Base-by-base conservation (phyloP, 2,888 invertebrate species). In the Germaria angustata region DNA sequence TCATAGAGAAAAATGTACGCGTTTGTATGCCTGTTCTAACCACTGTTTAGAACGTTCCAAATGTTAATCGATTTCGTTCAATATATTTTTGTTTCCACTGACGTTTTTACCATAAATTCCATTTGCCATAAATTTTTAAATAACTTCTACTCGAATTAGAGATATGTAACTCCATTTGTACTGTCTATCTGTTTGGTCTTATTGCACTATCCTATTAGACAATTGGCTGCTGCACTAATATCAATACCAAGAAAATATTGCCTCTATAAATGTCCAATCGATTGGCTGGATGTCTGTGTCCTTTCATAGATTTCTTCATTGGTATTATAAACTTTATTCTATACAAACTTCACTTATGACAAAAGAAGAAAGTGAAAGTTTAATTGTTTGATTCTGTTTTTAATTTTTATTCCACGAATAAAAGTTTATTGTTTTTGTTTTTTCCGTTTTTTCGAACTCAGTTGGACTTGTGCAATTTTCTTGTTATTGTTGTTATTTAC, bases 351-450 rank as follows among this genome's bases (percentile, higher is more conserved):
- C 15, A 15, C 3, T 46, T 3, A 46, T 20, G 11, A 20, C 46
- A 20, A 46, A 46, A 46, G 20, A 8, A 46, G 7, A 20, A 46
- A 46, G 20, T 46, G 9, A 51, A 51, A 51, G 51, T 28, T 51
- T 24, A 51, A 51, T 51, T 51, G 51, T 28, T 51, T 51, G 51
- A n/a, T 51, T 51, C 51, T 51, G 51, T 17, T 51, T 51, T 28
- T 51, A 20, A 55, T 24, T 75, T 65, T 75, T 75, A 71, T 71
- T 44, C 46, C 46, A 46, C 46, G 44, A 46, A 71, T 49, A 59
- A 71, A 71, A 59, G 11, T 65, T 55, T 65, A 55, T 63, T 41
- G 63, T 32, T 51, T n/a, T 51, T 51, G 51, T n/a, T n/a, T 51
- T 51, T 51, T n/a, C n/a, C 28, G n/a, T n/a, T 7, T 51, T 28